Evolutionary conservation across 2,888 invertebrate species (phyloP), one percentile per base, ranked within the genome.

Genomic region (Cynaeus angustus): DNA sequence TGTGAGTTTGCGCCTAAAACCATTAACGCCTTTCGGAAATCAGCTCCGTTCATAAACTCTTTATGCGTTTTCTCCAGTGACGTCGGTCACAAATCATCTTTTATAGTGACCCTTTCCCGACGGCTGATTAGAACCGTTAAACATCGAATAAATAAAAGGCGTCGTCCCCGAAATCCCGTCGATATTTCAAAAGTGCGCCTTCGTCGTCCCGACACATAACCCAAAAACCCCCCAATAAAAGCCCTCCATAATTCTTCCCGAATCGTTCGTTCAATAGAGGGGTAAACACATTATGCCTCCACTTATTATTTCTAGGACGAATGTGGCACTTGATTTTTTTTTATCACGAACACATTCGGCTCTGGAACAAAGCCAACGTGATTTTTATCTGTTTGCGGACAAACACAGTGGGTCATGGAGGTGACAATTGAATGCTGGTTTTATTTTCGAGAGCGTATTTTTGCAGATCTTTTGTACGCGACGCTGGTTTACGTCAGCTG

Each of bases 291-390:
- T 76, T 76, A 72, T 69, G 64, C 72, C 73, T 72, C 68, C 69
- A 69, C 72, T 75, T 77, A 75, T 73, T 71, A 71, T 71, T 74
- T 74, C 75, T 76, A 73, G 71, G 72, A 46, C 69, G 71, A 74
- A 73, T 70, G 71, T 70, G 66, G 66, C 73, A 74, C 72, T 75
- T 72, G 74, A 75, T 72, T 73, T 75, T 77, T 28, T 70, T 77
- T 76, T 75, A 75, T 77, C 72, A 56, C 68, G 66, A 68, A 68
- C 73, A 69, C 76, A 72, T 74, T 76, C 74, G 72, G 66, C 68
- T 56, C 71, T 79, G 78, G 79, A 78, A 75, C 77, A 77, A 75
- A 77, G 79, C 79, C 79, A 79, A 71, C 70, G 69, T 65, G 75
- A 78, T 76, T 79, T 78, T 77, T 78, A 75, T 76, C 77, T 73